Percentiles rank a stretch among this genome's conserved stretches.
These are phyloP conservation scores for Chesias legatella DNA, from an alignment of 2,888 invertebrate species.

Conservation along the genomic window DNA sequence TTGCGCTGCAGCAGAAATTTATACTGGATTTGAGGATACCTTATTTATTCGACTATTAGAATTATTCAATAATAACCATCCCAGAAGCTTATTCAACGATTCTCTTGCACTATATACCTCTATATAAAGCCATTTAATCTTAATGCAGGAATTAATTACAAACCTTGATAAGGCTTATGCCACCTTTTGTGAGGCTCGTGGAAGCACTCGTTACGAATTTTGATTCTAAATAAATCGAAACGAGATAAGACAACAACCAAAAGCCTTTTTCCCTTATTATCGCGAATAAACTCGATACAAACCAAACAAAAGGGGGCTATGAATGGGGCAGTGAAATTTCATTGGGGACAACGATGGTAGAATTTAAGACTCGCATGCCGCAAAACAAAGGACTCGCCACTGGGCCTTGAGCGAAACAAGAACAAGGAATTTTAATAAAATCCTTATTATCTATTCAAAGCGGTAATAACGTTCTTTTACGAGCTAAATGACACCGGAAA, in stretches of 20 bases:
- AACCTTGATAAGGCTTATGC: slow-evolving; percentile 3
- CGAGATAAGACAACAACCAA: slow-evolving; percentile 34
- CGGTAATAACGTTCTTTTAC: slow-evolving; percentile 71
- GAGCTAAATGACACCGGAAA: slow-evolving; percentile 56
- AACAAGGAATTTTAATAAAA: slow-evolving; percentile 77
- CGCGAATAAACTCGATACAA: slow-evolving; percentile 40
- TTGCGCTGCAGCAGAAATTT: too few relatives aligned
- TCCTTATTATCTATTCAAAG: slow-evolving; percentile 76
- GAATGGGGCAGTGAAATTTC: slow-evolving; percentile 55
- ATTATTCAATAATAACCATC: too few relatives aligned
- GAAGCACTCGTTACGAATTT: slow-evolving; percentile 18
- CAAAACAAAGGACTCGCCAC: slow-evolving; percentile 58
- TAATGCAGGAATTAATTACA: too few relatives aligned
- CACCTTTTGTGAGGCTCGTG: slow-evolving; percentile 4
- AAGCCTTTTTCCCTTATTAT: slow-evolving; percentile 33
- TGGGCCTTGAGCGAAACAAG: slow-evolving; percentile 63
- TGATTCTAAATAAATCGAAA: slow-evolving; percentile 28
- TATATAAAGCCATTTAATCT: too few relatives aligned
- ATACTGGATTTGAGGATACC: too few relatives aligned
- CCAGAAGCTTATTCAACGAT: too few relatives aligned
- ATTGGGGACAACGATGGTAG: slow-evolving; percentile 48
- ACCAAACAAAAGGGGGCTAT: slow-evolving; percentile 46
- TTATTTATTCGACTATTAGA: too few relatives aligned
- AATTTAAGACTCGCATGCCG: slow-evolving; percentile 57
- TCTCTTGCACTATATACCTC: too few relatives aligned